phyloP scores from a whole-genome alignment of 53 echinoderm and acorn worm genomes.

The Echinometra lucunter region DNA sequence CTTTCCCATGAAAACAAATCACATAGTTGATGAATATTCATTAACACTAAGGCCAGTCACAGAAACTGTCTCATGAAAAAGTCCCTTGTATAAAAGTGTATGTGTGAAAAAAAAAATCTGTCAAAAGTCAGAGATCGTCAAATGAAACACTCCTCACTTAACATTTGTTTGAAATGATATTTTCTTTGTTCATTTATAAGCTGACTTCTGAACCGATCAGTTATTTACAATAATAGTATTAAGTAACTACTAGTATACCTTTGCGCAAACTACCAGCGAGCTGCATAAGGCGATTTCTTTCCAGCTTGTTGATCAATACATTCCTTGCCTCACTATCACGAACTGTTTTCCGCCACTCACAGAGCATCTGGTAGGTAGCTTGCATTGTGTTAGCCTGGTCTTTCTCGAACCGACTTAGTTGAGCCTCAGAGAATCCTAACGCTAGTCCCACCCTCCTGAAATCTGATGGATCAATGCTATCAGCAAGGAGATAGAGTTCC shows the following conservation, averaged over 20 bases:
- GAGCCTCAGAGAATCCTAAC: neutral
- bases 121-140: too few relatives aligned
- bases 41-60: too few relatives aligned
- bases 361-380: constrained; percentile 40
- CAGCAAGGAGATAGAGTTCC: neutral
- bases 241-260: neutral
- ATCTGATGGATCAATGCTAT: neutral
- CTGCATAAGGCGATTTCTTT: neutral
- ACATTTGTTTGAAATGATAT: too few relatives aligned
- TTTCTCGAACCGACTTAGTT: neutral
- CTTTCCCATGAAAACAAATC: too few relatives aligned
- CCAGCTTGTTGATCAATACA: neutral
- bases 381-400: neutral
- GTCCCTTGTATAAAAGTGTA: too few relatives aligned
- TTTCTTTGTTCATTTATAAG: too few relatives aligned
- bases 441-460: constrained; percentile 32
- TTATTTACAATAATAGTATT: too few relatives aligned
- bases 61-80: too few relatives aligned
- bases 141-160: too few relatives aligned
- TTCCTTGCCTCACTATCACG: neutral
- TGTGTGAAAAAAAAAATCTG: too few relatives aligned
- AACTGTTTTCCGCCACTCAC: neutral
- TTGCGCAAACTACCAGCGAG: neutral
- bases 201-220: too few relatives aligned
- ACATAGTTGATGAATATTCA: too few relatives aligned